Evolutionary conservation across 2,888 invertebrate genomes (phyloP).

Genomic region (Melanchra persicariae): DNA sequence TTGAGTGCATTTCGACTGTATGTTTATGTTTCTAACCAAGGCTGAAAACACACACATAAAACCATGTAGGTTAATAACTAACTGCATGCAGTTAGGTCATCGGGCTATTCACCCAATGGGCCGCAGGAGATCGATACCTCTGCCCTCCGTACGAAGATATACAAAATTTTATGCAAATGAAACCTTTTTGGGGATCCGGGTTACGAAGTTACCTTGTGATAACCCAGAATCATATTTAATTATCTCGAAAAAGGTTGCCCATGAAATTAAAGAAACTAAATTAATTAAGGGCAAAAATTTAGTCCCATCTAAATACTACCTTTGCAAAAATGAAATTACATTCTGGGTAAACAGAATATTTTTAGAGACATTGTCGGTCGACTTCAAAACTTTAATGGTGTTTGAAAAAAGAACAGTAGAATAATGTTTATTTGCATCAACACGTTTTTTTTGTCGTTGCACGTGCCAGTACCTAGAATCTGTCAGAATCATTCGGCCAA

Average conservation of each 20-base stretch:
- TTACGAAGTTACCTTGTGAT: slow-evolving; percentile 30
- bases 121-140: slow-evolving; percentile 47
- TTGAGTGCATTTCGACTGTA: background rate
- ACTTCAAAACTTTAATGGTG: background rate
- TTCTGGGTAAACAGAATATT: slow-evolving; percentile 1
- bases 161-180: slow-evolving; percentile 56
- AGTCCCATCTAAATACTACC: slow-evolving; percentile 34
- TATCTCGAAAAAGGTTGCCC: slow-evolving; percentile 51
- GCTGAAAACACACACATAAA: background rate
- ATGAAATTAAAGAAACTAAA: slow-evolving; percentile 59
- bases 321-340: slow-evolving; percentile 36
- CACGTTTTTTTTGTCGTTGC: background rate
- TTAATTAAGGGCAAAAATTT: slow-evolving; percentile 43
- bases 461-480: background rate
- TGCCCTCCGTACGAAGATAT: slow-evolving; percentile 24
- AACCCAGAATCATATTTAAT: slow-evolving; percentile 57
- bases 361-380: background rate
- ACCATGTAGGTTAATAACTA: slow-evolving; percentile 29
- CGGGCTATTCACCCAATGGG: slow-evolving; percentile 25
- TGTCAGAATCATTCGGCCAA: background rate
- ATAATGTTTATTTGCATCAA: background rate
- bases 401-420: slow-evolving; percentile 1
- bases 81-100: slow-evolving; percentile 33
- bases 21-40: background rate
- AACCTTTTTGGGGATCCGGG: slow-evolving; percentile 47